Evolutionary conservation across 2,797 vertebrate species (phyloP).

Genomic region (Apodemus agrarius): DNA sequence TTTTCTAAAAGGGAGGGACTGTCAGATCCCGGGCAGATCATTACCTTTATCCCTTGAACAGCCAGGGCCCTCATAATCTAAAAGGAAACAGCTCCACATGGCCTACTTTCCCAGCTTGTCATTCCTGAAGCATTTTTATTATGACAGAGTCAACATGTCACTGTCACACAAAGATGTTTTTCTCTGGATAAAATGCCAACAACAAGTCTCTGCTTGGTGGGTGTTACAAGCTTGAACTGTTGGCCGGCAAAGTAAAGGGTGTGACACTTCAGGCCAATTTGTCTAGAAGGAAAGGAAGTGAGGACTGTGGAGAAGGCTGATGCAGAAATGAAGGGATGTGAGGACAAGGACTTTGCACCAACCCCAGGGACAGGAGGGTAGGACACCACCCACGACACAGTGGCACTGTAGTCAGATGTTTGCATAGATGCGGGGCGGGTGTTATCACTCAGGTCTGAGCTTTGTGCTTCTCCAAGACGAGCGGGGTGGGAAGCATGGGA

Average conservation of each 20-base stretch:
- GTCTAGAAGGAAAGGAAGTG: background rate
- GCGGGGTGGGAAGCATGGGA: background rate
- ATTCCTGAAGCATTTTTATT: constrained; percentile 29
- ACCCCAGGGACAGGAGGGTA: background rate
- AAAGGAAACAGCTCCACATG: background rate
- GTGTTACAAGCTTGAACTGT: background rate
- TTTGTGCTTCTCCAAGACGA: background rate
- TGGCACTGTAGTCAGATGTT: too few relatives aligned
- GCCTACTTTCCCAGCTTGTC: background rate
- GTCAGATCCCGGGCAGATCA: background rate
- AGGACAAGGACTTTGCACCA: background rate
- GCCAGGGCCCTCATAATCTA: background rate
- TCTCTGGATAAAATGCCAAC: background rate
- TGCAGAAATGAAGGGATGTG: background rate
- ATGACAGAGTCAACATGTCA: background rate
- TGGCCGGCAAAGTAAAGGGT: background rate
- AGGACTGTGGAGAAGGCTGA: background rate
- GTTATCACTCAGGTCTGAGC: background rate
- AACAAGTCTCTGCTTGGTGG: background rate
- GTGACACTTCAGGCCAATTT: background rate
- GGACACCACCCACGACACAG: background rate
- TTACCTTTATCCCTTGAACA: background rate
- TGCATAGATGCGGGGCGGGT: background rate
- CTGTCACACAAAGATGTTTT: background rate
- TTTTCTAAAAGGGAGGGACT: background rate